Percentiles rank a stretch among this genome's conserved stretches.
phyloP scores from a whole-genome alignment of 2,113 vertebrate genomes.

The Myxocyprinus asiaticus region DNA sequence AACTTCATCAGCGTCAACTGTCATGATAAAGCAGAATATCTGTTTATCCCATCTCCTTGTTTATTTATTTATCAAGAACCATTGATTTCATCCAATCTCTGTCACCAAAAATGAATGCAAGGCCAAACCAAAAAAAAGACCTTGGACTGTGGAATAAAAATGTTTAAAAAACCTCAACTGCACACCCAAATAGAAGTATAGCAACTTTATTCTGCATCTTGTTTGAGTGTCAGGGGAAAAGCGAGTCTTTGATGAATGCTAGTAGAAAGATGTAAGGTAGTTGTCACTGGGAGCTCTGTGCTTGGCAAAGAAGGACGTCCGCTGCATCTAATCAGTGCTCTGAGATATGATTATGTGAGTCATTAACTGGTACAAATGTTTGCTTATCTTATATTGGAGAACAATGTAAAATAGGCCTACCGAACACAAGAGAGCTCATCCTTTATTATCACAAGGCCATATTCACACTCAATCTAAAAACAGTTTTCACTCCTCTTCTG shows the following conservation, averaged over 20 bases:
- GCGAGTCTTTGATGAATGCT: conserved; percentile 63
- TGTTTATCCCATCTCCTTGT: conserved; percentile 65
- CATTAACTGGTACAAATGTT: conserved; percentile 68
- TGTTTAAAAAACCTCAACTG: conserved; percentile 59
- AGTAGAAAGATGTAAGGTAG: conserved; percentile 53
- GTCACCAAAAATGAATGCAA: conserved; percentile 59
- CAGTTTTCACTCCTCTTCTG: too few relatives aligned
- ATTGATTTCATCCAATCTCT: conserved; percentile 9
- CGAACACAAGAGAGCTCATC: conserved; percentile 20
- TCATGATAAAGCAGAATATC: conserved; percentile 50
- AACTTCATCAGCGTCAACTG: conserved; percentile 49
- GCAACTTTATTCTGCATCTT: conserved; percentile 58
- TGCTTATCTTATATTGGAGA: conserved; percentile 57
- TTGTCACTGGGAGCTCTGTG: conserved; percentile 28
- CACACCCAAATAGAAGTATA: conserved; percentile 68
- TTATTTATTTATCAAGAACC: conserved; percentile 56
- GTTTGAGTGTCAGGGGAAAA: conserved; percentile 61
- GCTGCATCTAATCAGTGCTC: conserved; percentile 53
- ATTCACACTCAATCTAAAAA: too few relatives aligned
- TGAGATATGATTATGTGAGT: conserved; percentile 57
- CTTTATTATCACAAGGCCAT: conserved; percentile 55
- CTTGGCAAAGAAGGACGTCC: conserved; percentile 47
- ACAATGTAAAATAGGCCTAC: conserved; percentile 39
- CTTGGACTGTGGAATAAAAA: conserved; percentile 42
- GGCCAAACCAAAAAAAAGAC: conserved; percentile 52